These are phyloP conservation scores for Urocyon cinereoargenteus DNA, from an alignment of 2,797 vertebrate genomes.

Conservation along the genomic window DNA sequence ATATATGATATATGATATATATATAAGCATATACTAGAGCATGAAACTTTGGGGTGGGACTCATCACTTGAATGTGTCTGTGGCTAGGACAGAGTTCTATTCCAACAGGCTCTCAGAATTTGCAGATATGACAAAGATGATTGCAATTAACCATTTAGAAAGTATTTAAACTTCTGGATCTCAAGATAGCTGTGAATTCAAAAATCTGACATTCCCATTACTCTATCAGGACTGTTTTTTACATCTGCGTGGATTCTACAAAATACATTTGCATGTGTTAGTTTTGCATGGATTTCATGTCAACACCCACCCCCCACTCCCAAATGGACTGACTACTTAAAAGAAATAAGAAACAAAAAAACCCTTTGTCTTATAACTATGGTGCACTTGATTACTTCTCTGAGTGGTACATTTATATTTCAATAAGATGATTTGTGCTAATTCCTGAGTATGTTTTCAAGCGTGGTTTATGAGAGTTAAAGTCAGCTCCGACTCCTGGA, in stretches of 20 bases:
- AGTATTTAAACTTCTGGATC: not conserved
- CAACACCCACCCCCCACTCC: not conserved
- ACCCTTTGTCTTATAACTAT: not conserved
- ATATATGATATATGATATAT: too few species aligned
- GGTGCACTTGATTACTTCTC: not conserved
- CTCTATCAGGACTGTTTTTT: not conserved
- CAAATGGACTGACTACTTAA: not conserved
- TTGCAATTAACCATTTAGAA: not conserved
- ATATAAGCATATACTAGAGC: too few species aligned
- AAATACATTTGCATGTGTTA: not conserved
- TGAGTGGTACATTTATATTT: not conserved
- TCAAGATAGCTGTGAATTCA: not conserved
- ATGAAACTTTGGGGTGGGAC: not conserved
- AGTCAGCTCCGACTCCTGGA: conserved; percentile 12
- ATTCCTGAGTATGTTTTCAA: not conserved
- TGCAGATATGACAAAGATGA: not conserved
- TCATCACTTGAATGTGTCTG: not conserved
- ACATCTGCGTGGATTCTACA: not conserved
- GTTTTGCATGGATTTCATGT: not conserved
- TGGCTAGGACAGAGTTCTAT: not conserved
- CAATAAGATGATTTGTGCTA: not conserved
- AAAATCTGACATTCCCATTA: not conserved
- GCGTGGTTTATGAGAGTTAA: not conserved
- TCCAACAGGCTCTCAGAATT: not conserved
- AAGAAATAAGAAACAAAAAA: not conserved